Evolutionary conservation across 37 sponge, comb jelly and placozoan species (phyloP).

Genomic region (Halichondria panicea): DNA sequence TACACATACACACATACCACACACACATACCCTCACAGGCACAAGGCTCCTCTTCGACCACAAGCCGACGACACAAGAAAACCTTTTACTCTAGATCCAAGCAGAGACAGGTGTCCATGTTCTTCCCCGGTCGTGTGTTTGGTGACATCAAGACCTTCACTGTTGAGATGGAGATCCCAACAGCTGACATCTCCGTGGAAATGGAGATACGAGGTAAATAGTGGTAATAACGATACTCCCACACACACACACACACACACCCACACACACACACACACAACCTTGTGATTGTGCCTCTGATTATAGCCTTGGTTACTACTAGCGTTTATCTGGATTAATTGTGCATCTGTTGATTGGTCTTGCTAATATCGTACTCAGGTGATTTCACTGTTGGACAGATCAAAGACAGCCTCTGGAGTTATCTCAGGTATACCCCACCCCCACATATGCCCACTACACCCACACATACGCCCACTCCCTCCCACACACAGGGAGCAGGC

Average conservation of each 20-base stretch:
- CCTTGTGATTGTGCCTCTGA: not conserved
- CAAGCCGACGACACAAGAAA: not conserved
- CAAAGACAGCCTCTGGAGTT: conserved; percentile 64
- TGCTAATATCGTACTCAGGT: no score
- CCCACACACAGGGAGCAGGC: conserved; percentile 40
- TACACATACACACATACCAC: no score
- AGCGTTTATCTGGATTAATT: no score
- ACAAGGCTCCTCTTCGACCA: no score
- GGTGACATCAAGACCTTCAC: conserved; percentile 51
- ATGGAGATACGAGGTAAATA: conserved; percentile 49
- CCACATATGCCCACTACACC: not conserved
- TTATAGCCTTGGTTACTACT: no score
- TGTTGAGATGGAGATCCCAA: conserved; percentile 45
- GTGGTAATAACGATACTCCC: not conserved
- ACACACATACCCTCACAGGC: no score
- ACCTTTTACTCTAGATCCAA: no score
- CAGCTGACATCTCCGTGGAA: conserved; percentile 19
- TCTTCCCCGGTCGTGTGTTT: conserved; percentile 28
- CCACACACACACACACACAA: no score
- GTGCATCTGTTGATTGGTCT: no score
- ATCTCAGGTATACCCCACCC: conserved; percentile 23
- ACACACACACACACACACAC: no score
- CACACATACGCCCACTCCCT: not conserved
- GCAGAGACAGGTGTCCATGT: no score
- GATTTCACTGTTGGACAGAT: conserved; percentile 72